phyloP scores from a whole-genome alignment of 2,113 vertebrate genomes.

The Poicephalus gulielmi region DNA sequence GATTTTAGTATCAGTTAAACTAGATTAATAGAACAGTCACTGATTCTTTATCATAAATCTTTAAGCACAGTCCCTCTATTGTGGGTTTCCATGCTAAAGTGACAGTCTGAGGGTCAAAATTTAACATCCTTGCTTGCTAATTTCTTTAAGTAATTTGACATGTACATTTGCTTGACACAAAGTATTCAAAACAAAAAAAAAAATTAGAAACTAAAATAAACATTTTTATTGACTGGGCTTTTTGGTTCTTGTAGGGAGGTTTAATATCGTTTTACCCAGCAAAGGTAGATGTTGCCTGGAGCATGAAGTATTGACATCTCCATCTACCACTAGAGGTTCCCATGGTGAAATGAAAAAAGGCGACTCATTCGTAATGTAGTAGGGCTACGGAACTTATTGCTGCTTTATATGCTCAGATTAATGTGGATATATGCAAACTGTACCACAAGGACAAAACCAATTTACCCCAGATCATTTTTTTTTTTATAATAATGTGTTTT shows the following conservation, averaged over 20 bases:
- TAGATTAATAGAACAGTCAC: constrained; percentile 74
- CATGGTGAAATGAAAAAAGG: constrained; percentile 60
- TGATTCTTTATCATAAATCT: constrained; percentile 69
- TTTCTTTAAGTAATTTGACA: constrained; percentile 59
- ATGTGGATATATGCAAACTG: constrained; percentile 65
- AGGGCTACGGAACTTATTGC: constrained; percentile 51
- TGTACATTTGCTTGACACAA: constrained; percentile 24
- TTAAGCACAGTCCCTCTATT: constrained; percentile 9
- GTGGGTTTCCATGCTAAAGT: constrained; percentile 49
- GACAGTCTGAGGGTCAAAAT: constrained; percentile 60
- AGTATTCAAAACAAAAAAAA: constrained; percentile 1
- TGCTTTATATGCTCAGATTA: constrained; percentile 72
- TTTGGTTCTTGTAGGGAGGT: neutral
- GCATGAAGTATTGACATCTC: neutral
- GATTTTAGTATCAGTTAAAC: constrained; percentile 75
- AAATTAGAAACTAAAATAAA: constrained; percentile 44
- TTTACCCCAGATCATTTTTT: constrained; percentile 73
- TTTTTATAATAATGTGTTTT: constrained; percentile 78
- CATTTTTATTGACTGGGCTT: neutral
- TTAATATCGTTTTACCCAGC: constrained; percentile 13
- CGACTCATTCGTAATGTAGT: constrained; percentile 35
- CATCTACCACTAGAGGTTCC: constrained; percentile 59
- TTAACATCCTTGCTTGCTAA: constrained; percentile 46
- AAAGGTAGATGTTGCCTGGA: neutral
- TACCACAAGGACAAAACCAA: constrained; percentile 74